Evolutionary conservation across 1,140 invertebrate species (phyloP), one percentile per base, ranked within the genome.

Genomic region (Vollenhovia emeryi): DNA sequence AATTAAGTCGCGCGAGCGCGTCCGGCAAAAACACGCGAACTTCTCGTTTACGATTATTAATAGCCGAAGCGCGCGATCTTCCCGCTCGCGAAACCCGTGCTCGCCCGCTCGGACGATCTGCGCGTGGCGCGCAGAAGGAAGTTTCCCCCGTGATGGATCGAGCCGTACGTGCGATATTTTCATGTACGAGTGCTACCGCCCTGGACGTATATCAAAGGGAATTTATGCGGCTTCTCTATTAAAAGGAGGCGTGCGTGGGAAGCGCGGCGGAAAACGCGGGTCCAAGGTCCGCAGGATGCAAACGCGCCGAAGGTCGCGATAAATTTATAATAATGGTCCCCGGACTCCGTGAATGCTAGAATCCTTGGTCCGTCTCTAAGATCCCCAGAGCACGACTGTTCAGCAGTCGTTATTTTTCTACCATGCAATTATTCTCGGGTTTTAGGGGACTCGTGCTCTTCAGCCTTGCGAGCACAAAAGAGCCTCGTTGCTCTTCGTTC

Each of bases 21-120:
- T 64, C 59, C 43, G 66, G 78, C 78, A 82, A 82, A 82, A 82
- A 82, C 78, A 82, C 78, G 78, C 78, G 40, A 82, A 82, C 78
- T 82, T 82, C 78, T 82, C 78, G 66, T 82, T 82, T 82, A 82
- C 40, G 78, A 82, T 82, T 82, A 82, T 82, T 82, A 82, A 82
- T 82, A 82, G 78, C 66, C 50, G 50, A 82, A 82, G 78, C 66
- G 78, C 66, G 78, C 78, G 50, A 57, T 73, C 78, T 82, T 71
- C 48, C n/a, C 78, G 11, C 78, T 71, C 78, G 66, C 78, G 78
- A 57, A 21, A 5, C 15, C 24, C 30, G 59, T 50, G 59, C 43
- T 78, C 40, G 40, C 50, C n/a, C n/a, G 50, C 64, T 13, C 64
- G 66, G 11, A n/a, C 78, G 78, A 80, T 73, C 50, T 64, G 78